phyloP scores from a whole-genome alignment of 2,113 vertebrate genomes.

The Epinephelus lanceolatus region DNA sequence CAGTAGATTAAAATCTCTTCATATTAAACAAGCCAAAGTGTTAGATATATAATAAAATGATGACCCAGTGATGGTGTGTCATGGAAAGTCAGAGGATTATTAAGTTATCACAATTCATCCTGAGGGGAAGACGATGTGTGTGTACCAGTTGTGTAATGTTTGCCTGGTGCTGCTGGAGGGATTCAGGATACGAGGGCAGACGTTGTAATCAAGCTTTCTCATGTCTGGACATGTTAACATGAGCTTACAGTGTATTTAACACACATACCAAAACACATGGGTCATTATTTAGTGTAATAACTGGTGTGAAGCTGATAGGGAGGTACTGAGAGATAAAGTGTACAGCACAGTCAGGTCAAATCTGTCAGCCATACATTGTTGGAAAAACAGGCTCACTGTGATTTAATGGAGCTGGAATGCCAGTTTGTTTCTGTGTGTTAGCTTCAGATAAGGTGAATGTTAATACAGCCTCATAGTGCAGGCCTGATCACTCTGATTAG shows the following conservation, averaged over 20 bases:
- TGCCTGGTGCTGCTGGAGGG: background rate
- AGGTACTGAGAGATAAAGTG: slow-evolving; percentile 8
- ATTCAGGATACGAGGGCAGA: background rate
- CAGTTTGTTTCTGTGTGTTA: background rate
- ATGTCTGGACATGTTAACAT: slow-evolving; percentile 1
- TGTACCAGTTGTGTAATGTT: background rate
- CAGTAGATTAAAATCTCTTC: too few relatives aligned
- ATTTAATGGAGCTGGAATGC: slow-evolving; percentile 52
- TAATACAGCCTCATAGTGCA: slow-evolving; percentile 7
- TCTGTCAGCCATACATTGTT: slow-evolving; percentile 9
- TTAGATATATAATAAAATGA: too few relatives aligned
- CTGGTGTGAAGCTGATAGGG: background rate
- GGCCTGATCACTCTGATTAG: slow-evolving; percentile 49
- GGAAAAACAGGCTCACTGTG: slow-evolving; percentile 30
- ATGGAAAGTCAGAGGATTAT: too few relatives aligned
- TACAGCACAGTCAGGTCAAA: background rate
- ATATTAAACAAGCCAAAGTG: too few relatives aligned
- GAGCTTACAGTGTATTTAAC: background rate
- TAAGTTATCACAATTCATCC: too few relatives aligned
- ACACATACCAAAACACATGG: slow-evolving; percentile 32
- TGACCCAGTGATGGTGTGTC: too few relatives aligned
- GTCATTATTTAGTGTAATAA: slow-evolving; percentile 29
- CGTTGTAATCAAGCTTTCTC: background rate
- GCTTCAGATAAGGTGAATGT: slow-evolving; percentile 46
- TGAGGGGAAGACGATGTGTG: too few relatives aligned